Conservation (phyloP, 1,140 invertebrate genomes). For the Parasteatoda tepidariorum region DNA sequence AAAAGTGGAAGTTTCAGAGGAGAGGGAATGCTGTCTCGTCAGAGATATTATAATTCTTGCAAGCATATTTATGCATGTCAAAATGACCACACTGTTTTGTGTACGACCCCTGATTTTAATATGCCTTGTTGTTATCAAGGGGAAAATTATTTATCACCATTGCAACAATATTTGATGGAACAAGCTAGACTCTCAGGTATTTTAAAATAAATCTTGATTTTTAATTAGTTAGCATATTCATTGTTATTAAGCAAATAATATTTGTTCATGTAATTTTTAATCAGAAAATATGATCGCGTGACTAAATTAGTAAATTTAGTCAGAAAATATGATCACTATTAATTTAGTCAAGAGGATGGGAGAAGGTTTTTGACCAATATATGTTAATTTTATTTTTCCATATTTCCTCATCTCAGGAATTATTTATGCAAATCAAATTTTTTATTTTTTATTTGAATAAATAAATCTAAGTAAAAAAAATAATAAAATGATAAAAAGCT, state of each 20-base stretch:
- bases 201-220: neutral
- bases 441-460: too few relatives aligned
- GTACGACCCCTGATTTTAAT: constrained; percentile 77
- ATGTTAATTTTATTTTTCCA: neutral
- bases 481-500: too few relatives aligned
- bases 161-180: constrained; percentile 90
- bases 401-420: neutral
- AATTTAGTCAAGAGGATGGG: too few relatives aligned
- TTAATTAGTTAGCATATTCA: too few relatives aligned
- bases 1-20: constrained; percentile 3
- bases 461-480: too few relatives aligned
- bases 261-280: too few relatives aligned
- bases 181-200: constrained; percentile 73
- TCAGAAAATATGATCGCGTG: too few relatives aligned
- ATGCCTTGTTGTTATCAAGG: constrained; percentile 70
- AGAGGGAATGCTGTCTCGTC: constrained; percentile 17
- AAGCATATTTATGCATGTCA: constrained; percentile 43
- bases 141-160: constrained; percentile 77
- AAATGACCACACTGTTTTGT: constrained; percentile 72
- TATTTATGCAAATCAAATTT: neutral
- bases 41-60: constrained; percentile 54
- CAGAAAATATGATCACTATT: too few relatives aligned
- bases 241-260: too few relatives aligned
- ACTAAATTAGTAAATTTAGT: too few relatives aligned
- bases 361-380: too few relatives aligned